These are phyloP conservation scores for Sceloporus undulatus DNA, from an alignment of 2,113 vertebrate genomes.

Conservation along the genomic window DNA sequence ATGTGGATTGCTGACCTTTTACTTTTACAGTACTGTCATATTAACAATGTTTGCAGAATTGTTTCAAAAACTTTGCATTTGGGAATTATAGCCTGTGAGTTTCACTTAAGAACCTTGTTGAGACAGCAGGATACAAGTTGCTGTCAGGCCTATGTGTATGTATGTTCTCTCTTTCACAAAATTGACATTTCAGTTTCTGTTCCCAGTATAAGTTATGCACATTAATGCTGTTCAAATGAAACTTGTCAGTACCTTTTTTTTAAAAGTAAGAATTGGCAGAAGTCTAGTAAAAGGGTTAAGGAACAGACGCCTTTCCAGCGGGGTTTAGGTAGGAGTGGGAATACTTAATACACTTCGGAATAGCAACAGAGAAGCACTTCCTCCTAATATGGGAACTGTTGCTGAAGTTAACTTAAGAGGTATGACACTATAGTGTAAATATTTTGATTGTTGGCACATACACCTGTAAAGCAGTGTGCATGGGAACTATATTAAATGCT, in stretches of 20 bases:
- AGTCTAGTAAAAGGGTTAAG: background rate
- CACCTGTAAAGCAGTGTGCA: background rate
- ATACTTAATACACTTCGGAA: constrained; percentile 8
- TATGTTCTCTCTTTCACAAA: background rate
- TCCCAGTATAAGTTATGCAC: background rate
- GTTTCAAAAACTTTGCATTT: background rate
- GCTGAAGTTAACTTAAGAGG: constrained; percentile 58
- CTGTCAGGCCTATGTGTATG: background rate
- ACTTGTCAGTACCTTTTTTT: no score
- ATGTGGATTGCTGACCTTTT: background rate
- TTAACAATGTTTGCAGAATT: background rate
- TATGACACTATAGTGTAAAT: constrained; percentile 59
- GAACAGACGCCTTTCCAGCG: background rate
- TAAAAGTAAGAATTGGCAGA: background rate
- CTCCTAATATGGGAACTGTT: constrained; percentile 69
- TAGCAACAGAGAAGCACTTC: constrained; percentile 53
- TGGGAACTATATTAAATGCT: background rate
- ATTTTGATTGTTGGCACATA: constrained; percentile 49
- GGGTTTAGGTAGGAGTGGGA: background rate
- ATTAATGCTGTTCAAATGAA: background rate
- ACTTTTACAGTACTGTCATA: background rate
- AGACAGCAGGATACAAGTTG: background rate
- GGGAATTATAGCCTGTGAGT: background rate
- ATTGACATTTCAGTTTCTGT: background rate
- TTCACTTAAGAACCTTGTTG: background rate